A percentile compares a stretch with the other conserved stretches of the same genome.
phyloP scores from a whole-genome alignment of 2,797 vertebrate species.

The Oophaga sylvatica region DNA sequence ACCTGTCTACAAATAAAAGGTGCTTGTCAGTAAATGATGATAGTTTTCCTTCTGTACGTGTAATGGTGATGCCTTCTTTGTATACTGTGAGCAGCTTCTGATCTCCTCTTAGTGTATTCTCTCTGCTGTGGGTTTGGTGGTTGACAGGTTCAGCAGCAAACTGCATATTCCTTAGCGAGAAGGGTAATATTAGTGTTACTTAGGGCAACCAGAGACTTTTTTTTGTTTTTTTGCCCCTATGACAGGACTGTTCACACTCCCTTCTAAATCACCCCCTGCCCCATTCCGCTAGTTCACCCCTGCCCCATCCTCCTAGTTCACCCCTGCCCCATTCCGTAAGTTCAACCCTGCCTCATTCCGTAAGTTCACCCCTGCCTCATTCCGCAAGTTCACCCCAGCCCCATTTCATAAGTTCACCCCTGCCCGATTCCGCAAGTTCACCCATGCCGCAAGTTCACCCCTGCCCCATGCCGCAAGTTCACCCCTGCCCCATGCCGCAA shows the following conservation, averaged over 20 bases:
- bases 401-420: no score
- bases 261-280: no score
- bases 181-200: not conserved
- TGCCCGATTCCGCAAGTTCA: no score
- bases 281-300: not conserved
- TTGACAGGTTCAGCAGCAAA: not conserved
- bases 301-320: no score
- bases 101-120: not conserved
- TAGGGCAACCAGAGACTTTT: not conserved
- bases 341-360: no score
- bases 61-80: not conserved
- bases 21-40: not conserved
- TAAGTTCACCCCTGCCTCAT: no score
- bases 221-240: not conserved
- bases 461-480: no score
- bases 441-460: no score
- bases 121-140: not conserved
- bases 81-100: not conserved
- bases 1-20: conserved; percentile 16
- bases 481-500: not conserved
- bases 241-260: not conserved
- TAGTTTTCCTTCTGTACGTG: not conserved
- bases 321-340: no score
- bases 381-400: no score
- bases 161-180: not conserved